A percentile compares a stretch with the other conserved stretches of the same genome.
Conservation (phyloP, 2,113 vertebrate species). For the Macquaria australasica region DNA sequence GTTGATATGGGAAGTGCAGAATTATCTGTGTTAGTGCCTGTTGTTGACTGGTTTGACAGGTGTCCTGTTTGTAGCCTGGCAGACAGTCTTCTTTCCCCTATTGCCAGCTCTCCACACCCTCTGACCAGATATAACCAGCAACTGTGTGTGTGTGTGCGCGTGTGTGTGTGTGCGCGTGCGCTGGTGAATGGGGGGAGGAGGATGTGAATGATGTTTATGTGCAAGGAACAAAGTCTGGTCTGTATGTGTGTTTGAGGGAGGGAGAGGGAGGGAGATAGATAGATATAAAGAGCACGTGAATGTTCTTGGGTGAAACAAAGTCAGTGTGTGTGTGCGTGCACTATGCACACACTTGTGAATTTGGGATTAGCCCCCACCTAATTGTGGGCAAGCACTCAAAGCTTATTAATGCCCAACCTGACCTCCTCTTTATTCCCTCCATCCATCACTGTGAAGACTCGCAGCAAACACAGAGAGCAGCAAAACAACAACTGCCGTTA, state of each 20-base stretch:
- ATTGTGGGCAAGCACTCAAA: constrained; percentile 64
- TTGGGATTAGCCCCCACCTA: constrained; percentile 69
- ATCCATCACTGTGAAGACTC: constrained; percentile 78
- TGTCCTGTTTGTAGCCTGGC: constrained; percentile 64
- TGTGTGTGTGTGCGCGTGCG: constrained; percentile 28
- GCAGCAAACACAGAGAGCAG: constrained; percentile 63
- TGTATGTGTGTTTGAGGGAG: constrained; percentile 35
- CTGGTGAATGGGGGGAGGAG: not conserved
- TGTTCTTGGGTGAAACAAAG: constrained; percentile 46
- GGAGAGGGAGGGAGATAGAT: constrained; percentile 27
- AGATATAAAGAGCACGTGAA: constrained; percentile 43
- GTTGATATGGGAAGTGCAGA: constrained; percentile 1
- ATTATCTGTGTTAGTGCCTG: constrained; percentile 28
- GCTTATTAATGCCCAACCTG: constrained; percentile 76
- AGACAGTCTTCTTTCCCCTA: constrained; percentile 42
- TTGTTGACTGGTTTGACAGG: constrained; percentile 65
- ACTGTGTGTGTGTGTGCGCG: constrained; percentile 38
- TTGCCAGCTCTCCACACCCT: constrained; percentile 68
- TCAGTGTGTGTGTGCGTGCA: not conserved
- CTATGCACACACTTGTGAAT: constrained; percentile 34
- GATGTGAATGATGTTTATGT: constrained; percentile 53
- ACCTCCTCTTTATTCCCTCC: constrained; percentile 79
- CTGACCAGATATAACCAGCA: constrained; percentile 64
- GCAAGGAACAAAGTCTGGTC: constrained; percentile 51
- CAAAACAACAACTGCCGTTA: constrained; percentile 86